These are phyloP conservation scores for Cyanoramphus novaezelandiae DNA, from an alignment of 2,113 vertebrate species.

Conservation along the genomic window DNA sequence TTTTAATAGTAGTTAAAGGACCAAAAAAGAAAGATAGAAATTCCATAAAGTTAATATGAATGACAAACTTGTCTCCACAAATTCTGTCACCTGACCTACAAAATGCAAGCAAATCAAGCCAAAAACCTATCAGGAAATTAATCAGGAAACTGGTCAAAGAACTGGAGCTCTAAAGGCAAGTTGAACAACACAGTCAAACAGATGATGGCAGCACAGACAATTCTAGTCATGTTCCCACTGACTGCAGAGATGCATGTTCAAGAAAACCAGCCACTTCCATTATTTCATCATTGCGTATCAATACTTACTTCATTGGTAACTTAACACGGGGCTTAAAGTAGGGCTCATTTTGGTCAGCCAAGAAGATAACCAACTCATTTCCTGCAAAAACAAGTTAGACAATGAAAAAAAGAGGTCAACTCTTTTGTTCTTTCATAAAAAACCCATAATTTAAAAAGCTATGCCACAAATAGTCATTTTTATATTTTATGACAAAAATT, in stretches of 20 bases:
- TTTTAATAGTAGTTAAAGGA: background rate
- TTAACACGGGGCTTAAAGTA: slow-evolving; percentile 93
- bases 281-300: background rate
- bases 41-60: background rate
- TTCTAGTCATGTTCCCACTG: background rate
- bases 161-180: background rate
- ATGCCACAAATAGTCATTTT: background rate
- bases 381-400: slow-evolving; percentile 77
- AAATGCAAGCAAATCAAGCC: background rate
- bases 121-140: background rate
- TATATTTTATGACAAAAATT: background rate
- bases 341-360: slow-evolving; percentile 90
- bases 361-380: slow-evolving; percentile 86
- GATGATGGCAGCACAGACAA: background rate
- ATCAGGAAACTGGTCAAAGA: background rate
- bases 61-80: background rate
- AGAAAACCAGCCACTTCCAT: background rate
- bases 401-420: background rate
- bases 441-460: background rate
- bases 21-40: background rate
- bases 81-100: background rate
- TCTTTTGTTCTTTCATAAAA: background rate
- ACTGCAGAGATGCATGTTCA: background rate
- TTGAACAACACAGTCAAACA: background rate
- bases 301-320: slow-evolving; percentile 80